Base-by-base conservation (phyloP, 1,140 invertebrate genomes). In the Tetranychus cinnabarinus region DNA sequence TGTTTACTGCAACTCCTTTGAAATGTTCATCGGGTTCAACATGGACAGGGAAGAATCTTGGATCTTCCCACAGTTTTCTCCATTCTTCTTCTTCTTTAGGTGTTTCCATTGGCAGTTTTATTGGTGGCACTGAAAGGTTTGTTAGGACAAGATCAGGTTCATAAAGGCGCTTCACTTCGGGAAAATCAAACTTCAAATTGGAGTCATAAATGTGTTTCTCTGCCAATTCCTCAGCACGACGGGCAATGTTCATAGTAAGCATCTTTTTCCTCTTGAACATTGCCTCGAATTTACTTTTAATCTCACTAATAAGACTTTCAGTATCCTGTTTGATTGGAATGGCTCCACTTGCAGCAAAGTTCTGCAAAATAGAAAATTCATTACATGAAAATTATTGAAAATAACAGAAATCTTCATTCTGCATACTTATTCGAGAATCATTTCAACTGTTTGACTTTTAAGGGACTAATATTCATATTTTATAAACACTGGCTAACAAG, bases 1-100 rank as follows among this genome's bases (percentile, higher is more conserved):
- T 83, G 70, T 91, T 92, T 5, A 93, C 84, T 1, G 78, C 77
- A 46, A 88, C 81, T 69, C 85, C 67, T 37, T 33, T 56, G 23
- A 35, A 60, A 45, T 35, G 23, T 1, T 10, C 10, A 42, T 36
- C 54, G 5, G 48, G n/a, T 7, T 56, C 62, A 34, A 46, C 50
- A 23, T 33, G 50, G 23, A 33, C 50, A 2, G 50, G n/a, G 23
- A 31, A 52, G 4, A 52, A 52, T 52, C 31, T 52, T 7, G 50
- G 31, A 52, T 52, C 50, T 23, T 52, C 50, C 50, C 5, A 4
- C 4, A 8, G 8, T 6, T 31, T n/a, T 7, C 50, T n/a, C n/a
- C 31, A 12, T 6, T 52, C 50, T 6, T 52, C 50, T 6, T n/a
- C 5, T 52, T 33, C 50, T 42, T 42, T 42, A 10, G 39, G 39